These are phyloP conservation scores for Trididemnum clinides DNA, from an alignment of 23 tunicate species.

Conservation along the genomic window DNA sequence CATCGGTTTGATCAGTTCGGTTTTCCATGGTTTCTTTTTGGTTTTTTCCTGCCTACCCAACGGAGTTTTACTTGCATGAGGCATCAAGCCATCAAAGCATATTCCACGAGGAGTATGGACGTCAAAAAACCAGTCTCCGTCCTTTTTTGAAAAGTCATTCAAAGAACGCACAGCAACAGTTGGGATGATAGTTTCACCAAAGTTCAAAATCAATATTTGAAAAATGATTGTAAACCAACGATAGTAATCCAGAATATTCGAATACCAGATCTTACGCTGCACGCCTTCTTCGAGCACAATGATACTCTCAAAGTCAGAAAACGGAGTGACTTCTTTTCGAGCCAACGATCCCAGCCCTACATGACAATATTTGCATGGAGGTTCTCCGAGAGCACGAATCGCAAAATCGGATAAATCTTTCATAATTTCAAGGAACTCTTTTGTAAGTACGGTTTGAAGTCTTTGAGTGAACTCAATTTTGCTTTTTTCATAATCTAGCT, in stretches of 20 bases:
- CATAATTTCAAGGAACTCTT: slow-evolving; percentile 27
- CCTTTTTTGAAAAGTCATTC: slow-evolving; percentile 14
- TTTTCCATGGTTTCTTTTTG: slow-evolving; percentile 15
- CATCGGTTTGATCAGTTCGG: slow-evolving; percentile 65
- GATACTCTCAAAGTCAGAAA: slow-evolving; percentile 68
- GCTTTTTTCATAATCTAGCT: not conserved
- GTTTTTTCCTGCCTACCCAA: slow-evolving; percentile 48
- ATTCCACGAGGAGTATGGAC: slow-evolving; percentile 62
- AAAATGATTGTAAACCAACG: slow-evolving; percentile 70
- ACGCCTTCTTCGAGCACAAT: slow-evolving; percentile 53
- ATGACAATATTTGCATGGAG: slow-evolving; percentile 56
- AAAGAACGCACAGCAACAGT: slow-evolving; percentile 39
- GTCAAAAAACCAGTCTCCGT: slow-evolving; percentile 62
- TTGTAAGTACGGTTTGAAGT: slow-evolving; percentile 4
- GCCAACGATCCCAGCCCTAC: slow-evolving; percentile 50
- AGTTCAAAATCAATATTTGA: slow-evolving; percentile 44
- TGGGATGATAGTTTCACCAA: slow-evolving; percentile 67
- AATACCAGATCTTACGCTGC: slow-evolving; percentile 1
- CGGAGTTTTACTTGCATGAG: slow-evolving; percentile 60
- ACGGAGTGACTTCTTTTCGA: slow-evolving; percentile 56
- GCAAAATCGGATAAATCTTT: slow-evolving; percentile 6
- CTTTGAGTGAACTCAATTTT: not conserved
- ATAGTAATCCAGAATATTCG: slow-evolving; percentile 42
- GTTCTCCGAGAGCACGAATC: slow-evolving; percentile 19
- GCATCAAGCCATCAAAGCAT: slow-evolving; percentile 64